Evolutionary conservation across 2,888 invertebrate genomes (phyloP).

Genomic region (Amblyteles armatorius): DNA sequence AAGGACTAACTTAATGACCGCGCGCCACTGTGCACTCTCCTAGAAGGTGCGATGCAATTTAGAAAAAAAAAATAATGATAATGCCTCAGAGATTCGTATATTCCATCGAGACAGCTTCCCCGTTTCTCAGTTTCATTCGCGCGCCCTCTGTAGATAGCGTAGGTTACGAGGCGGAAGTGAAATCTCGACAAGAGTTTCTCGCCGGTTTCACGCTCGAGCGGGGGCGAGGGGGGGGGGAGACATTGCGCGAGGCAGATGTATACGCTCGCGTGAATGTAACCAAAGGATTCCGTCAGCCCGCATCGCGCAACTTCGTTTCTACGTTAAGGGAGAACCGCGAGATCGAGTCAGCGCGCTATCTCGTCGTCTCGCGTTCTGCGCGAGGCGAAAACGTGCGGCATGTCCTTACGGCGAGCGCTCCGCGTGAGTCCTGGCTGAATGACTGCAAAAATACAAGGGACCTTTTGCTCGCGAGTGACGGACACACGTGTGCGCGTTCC

Average conservation of each 20-base stretch:
- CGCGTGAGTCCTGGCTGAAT: not conserved
- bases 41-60: not conserved
- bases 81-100: not conserved
- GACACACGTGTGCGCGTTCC: slow-evolving; percentile 20
- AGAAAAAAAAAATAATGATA: not conserved
- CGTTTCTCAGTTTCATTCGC: not conserved
- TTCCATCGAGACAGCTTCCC: not conserved
- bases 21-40: not conserved
- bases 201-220: not conserved
- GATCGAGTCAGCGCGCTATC: slow-evolving; percentile 32
- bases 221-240: not conserved
- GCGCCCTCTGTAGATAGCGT: not conserved
- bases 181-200: slow-evolving; percentile 28
- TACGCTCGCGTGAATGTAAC: slow-evolving; percentile 7
- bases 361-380: slow-evolving; percentile 25
- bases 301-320: slow-evolving; percentile 30
- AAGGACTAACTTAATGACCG: not conserved
- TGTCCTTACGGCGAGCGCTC: slow-evolving; percentile 15
- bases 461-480: not conserved
- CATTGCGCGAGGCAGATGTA: slow-evolving; percentile 16
- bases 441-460: slow-evolving; percentile 15
- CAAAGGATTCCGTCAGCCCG: slow-evolving; percentile 45
- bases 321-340: slow-evolving; percentile 16
- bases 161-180: slow-evolving; percentile 16
- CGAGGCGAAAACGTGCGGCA: not conserved